These are phyloP conservation scores for Pempheris klunzingeri DNA, from an alignment of 2,797 vertebrate genomes.

Conservation along the genomic window DNA sequence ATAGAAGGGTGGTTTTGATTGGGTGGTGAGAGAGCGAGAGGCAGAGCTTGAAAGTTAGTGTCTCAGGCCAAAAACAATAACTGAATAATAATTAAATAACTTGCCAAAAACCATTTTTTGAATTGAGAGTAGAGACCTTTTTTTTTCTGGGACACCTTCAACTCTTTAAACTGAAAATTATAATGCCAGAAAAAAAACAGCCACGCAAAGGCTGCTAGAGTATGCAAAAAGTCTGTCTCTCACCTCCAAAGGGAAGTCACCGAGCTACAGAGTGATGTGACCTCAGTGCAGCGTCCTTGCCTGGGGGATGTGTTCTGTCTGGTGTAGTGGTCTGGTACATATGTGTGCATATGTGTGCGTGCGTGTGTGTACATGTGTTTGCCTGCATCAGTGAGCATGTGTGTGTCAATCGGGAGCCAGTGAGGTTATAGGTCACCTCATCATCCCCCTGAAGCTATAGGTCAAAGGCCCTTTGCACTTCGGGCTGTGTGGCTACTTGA, in stretches of 20 bases:
- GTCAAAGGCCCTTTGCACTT: conserved; percentile 49
- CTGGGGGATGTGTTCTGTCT: conserved; percentile 59
- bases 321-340: conserved; percentile 29
- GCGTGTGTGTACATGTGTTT: conserved; percentile 28
- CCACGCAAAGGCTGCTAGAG: conserved; percentile 1
- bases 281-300: conserved; percentile 74
- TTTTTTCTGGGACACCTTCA: not conserved
- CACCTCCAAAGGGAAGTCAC: conserved; percentile 45
- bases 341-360: conserved; percentile 26
- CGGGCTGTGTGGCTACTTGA: conserved; percentile 33
- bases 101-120: too few relatives aligned
- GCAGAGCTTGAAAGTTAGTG: not conserved
- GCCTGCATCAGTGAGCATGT: conserved; percentile 53
- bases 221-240: conserved; percentile 45
- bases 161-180: conserved; percentile 2
- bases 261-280: conserved; percentile 58
- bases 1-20: not conserved
- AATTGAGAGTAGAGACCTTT: not conserved
- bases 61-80: conserved; percentile 4
- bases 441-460: conserved; percentile 64
- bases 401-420: conserved; percentile 33
- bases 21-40: not conserved
- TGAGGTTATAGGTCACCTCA: conserved; percentile 54
- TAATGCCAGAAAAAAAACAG: conserved; percentile 22
- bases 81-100: too few relatives aligned